Conservation (phyloP, 2,797 vertebrate species). For the Vireo griseus region DNA sequence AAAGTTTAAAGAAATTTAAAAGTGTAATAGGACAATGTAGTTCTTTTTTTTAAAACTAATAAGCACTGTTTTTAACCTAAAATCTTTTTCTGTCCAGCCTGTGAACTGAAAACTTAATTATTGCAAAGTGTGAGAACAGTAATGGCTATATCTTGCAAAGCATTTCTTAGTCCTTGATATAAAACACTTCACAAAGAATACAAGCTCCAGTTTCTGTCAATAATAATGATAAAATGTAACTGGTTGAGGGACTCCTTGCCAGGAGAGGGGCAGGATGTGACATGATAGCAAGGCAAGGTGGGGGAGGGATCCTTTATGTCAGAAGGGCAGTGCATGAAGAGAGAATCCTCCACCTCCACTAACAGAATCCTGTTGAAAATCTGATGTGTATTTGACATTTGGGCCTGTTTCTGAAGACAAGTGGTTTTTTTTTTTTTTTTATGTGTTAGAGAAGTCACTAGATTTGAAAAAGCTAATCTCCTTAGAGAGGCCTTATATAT, state of each 20-base stretch:
- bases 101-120: neutral
- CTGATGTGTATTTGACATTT: neutral
- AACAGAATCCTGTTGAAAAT: neutral
- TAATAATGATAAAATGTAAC: neutral
- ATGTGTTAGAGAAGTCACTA: neutral
- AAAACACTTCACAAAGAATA: neutral
- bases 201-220: neutral
- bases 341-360: rapidly evolving
- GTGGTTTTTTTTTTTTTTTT: neutral
- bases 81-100: neutral
- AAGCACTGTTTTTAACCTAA: neutral
- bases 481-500: neutral
- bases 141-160: neutral
- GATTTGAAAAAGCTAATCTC: neutral
- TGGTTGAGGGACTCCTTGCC: neutral
- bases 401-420: neutral
- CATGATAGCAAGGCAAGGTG: rapidly evolving
- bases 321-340: neutral
- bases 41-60: neutral
- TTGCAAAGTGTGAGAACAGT: neutral
- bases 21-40: neutral
- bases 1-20: neutral
- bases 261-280: rapidly evolving
- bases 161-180: neutral
- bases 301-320: too few relatives aligned